Evolutionary conservation across 2,888 invertebrate species (phyloP), one percentile per base, ranked within the genome.

Genomic region (Elegia similella): DNA sequence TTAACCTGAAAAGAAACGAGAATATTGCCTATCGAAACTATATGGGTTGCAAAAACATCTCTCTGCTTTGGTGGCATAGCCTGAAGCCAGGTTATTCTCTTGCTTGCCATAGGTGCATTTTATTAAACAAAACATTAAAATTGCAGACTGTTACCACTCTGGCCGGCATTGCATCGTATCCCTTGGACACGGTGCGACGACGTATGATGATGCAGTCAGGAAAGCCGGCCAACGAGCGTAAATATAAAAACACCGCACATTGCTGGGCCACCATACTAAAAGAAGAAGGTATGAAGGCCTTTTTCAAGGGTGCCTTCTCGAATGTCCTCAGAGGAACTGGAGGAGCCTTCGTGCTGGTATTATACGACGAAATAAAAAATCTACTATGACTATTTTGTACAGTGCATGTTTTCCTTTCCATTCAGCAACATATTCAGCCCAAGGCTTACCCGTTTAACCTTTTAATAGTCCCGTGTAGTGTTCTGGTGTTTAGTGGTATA

Each of bases 181-280:
- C 98, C 62, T 95, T 99, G 88, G 98, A 99, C 86, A 98, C 98
- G 56, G 95, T 96, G 75, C 94, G 98, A 73, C 94, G 99, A 89
- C 95, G 98, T 80, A 97, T 99, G 97, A 99, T 99, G 98, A 99
- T 99, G 98, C 98, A 98, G 91, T 98, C 98, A 60, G 97, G 97
- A 43, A 93, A 95, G 67, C 94, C 94, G 62, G 92, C 93, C 75
- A 84, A 93, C 55, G 96, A 98, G 66, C 93, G 97, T 62, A 88
- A 95, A 74, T 98, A 98, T 93, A 98, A 96, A 92, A 97, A 93
- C 88, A 98, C 98, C 30, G 82, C 96, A 42, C 97, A 99, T 84
- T 98, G 98, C 91, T 97, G 98, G 96, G 77, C 91, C 13, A 94
- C 95, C 76, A 97, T 98, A 76, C 86, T 95, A 71, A 94, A 94